Percentiles rank a stretch among this genome's conserved stretches.
These are phyloP conservation scores for Romanogobio albipinnatus DNA, from an alignment of 2,113 vertebrate species.

Conservation along the genomic window DNA sequence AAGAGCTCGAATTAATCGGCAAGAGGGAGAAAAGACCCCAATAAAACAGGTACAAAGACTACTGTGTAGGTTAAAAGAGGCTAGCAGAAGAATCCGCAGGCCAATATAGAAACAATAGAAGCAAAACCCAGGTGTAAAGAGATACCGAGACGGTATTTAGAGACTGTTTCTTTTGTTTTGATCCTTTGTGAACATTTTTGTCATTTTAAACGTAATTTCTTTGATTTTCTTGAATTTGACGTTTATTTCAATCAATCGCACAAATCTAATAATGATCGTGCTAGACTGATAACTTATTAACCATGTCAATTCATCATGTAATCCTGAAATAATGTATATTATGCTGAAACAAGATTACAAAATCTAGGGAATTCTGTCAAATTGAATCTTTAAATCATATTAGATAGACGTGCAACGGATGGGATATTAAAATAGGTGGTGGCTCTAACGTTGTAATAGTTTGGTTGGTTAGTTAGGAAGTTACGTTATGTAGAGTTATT, in stretches of 20 bases:
- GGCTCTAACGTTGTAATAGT: not conserved
- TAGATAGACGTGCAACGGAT: not conserved
- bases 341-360: not conserved
- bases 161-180: not conserved
- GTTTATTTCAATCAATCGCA: conserved; percentile 1
- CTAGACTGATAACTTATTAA: conserved; percentile 1
- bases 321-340: not conserved
- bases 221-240: not conserved
- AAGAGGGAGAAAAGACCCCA: conserved; percentile 33
- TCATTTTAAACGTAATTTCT: not conserved
- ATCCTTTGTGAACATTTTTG: not conserved
- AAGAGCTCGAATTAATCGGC: conserved; percentile 17
- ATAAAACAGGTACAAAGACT: conserved; percentile 52
- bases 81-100: not conserved
- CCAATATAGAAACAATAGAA: conserved; percentile 20
- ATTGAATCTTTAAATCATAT: not conserved
- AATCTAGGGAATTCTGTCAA: not conserved
- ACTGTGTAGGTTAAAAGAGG: not conserved
- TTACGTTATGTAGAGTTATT: not conserved
- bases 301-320: not conserved
- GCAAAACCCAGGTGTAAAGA: conserved; percentile 4
- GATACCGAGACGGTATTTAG: not conserved
- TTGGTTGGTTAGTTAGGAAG: not conserved
- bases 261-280: not conserved
- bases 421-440: not conserved